Percentiles rank a stretch among this genome's conserved stretches.
phyloP scores from a whole-genome alignment of 2,113 vertebrate genomes.

The Electrona antarctica region DNA sequence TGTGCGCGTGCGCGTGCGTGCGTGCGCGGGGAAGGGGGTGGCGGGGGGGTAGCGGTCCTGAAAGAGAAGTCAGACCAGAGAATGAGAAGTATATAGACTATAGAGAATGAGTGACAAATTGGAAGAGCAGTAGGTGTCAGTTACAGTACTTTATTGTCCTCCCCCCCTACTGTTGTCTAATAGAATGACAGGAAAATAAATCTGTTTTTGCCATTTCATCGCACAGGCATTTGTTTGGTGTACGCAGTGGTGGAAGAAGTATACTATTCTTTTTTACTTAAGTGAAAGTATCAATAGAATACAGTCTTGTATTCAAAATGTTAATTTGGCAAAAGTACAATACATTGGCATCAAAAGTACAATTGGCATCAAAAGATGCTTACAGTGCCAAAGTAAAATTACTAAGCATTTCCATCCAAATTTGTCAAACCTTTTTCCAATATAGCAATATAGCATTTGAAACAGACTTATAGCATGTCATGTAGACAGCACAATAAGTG shows the following conservation, averaged over 20 bases:
- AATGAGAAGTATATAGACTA: constrained; percentile 1
- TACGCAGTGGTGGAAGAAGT: no score
- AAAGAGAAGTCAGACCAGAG: not conserved
- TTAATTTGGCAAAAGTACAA: no score
- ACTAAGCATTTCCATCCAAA: no score
- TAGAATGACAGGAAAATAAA: constrained; percentile 11
- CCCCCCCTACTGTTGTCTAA: constrained; percentile 24
- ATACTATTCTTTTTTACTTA: not conserved
- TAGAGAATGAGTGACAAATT: not conserved
- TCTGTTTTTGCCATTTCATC: constrained; percentile 7
- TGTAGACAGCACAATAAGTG: no score
- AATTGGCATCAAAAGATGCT: no score
- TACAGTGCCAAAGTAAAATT: no score
- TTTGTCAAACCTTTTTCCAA: no score
- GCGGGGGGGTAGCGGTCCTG: not conserved
- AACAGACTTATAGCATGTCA: no score
- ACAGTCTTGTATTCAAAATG: no score
- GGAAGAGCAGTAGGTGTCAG: constrained; percentile 9
- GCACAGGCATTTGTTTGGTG: constrained; percentile 21
- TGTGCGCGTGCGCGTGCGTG: no score
- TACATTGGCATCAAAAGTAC: no score
- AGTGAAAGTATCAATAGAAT: not conserved
- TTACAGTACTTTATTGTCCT: constrained; percentile 25
- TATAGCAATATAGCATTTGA: no score
- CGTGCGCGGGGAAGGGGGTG: not conserved